Conservation (phyloP, 2,797 vertebrate genomes). For the Xenops minutus region DNA sequence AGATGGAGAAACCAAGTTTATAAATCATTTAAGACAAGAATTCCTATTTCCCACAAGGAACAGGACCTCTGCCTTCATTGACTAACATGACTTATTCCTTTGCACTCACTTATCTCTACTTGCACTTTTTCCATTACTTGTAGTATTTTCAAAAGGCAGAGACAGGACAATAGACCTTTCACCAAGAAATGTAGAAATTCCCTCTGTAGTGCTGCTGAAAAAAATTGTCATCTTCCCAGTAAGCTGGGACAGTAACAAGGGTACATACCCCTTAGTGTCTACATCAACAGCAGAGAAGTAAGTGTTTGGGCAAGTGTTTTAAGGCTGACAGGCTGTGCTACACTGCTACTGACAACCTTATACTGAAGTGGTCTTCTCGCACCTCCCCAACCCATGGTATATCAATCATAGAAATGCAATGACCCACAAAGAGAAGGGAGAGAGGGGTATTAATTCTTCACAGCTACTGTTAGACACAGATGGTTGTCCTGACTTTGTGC, state of each 20-base stretch:
- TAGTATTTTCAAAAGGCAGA: neutral
- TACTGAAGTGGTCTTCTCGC: neutral
- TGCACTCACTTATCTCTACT: neutral
- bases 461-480: neutral
- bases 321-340: neutral
- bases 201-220: neutral
- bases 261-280: neutral
- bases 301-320: neutral
- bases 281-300: neutral
- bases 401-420: neutral
- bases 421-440: neutral
- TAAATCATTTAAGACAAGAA: neutral
- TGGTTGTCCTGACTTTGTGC: neutral
- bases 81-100: neutral
- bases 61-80: neutral
- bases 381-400: fast-evolving
- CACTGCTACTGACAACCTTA: neutral
- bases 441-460: neutral
- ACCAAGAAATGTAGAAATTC: neutral
- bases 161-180: neutral
- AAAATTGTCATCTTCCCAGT: neutral
- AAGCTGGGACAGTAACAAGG: neutral
- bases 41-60: neutral
- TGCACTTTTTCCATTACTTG: neutral
- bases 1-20: neutral